These are phyloP conservation scores for Cydia fagiglandana DNA, from an alignment of 1,140 invertebrate genomes.

Conservation along the genomic window DNA sequence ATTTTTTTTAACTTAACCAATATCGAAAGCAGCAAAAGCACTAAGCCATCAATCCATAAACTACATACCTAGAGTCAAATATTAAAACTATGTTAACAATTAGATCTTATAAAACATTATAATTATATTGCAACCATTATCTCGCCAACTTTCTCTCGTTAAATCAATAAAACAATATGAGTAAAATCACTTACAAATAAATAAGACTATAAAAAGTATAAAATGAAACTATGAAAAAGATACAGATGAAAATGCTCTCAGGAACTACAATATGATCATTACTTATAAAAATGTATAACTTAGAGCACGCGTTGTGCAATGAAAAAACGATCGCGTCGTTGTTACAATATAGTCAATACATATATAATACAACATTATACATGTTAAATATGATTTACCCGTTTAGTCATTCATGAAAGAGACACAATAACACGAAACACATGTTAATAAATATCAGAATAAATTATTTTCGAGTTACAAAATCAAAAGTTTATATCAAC, in stretches of 20 bases:
- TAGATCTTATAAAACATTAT: constrained; percentile 29
- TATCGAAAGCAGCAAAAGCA: constrained; percentile 9
- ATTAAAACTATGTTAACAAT: constrained; percentile 23
- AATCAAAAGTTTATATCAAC: not conserved
- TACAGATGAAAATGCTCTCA: constrained; percentile 57
- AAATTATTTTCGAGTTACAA: not conserved
- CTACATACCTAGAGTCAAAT: constrained; percentile 5
- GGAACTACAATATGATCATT: constrained; percentile 53
- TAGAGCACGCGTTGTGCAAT: not conserved
- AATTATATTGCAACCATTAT: constrained; percentile 23
- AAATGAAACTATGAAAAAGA: constrained; percentile 23
- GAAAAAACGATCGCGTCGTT: constrained; percentile 1
- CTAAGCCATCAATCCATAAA: constrained; percentile 3
- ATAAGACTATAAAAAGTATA: constrained; percentile 13
- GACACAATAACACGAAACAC: not conserved
- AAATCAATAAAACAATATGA: constrained; percentile 5
- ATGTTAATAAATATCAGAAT: not conserved
- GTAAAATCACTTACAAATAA: constrained; percentile 23
- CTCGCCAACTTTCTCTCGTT: constrained; percentile 1
- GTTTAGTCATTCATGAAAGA: not conserved
- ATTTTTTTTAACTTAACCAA: not conserved
- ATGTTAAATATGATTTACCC: not conserved
- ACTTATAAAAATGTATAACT: constrained; percentile 25
- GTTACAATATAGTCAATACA: too few species aligned
- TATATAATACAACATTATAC: not conserved